Base-by-base conservation (phyloP, 2,888 invertebrate species). In the Teleiodes luculella region DNA sequence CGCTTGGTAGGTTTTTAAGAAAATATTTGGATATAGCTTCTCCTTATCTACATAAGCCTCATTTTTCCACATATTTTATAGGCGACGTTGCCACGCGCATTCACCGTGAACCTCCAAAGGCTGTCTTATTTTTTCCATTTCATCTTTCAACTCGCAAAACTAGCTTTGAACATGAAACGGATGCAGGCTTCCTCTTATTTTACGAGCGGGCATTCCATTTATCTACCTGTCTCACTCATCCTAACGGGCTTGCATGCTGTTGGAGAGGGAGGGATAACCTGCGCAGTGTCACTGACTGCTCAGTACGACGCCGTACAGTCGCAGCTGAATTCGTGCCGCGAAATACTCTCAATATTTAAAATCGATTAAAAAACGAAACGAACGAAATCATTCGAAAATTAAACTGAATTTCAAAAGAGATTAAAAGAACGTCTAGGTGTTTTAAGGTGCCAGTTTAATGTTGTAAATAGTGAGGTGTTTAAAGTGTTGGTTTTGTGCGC, bases 221-320 rank as follows among this genome's bases (percentile, higher is more conserved):
- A 62, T 56, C 52, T 81, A 83, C 78, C 78, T 56, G 63, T 83
- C 75, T 63, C 65, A 62, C 64, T 52, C 53, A 52, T 45, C 31
- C 66, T 37, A 59, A 59, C 46, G 50, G 16, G 55, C 54, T 49
- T 20, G 56, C 54, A 48, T 49, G 49, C 54, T 53, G 71, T 63
- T 59, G 63, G 80, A 88, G 57, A 70, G 79, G 74, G 84, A 82
- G 62, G 63, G 70, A 63, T 61, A 58, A 74, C 69, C 59, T 80
- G 83, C 83, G 82, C 85, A 86, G 81, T 86, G 87, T 86, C 88
- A 87, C 73, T 88, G 88, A 88, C 88, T 75, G 78, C 62, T 83
- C 81, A 85, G 85, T 85, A 66, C 68, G 70, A 71, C 70, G 70
- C 67, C 60, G 78, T 65, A 66, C 76, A 74, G 79, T 76, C 74